phyloP scores from a whole-genome alignment of 2,113 vertebrate species.

The Electrona antarctica region DNA sequence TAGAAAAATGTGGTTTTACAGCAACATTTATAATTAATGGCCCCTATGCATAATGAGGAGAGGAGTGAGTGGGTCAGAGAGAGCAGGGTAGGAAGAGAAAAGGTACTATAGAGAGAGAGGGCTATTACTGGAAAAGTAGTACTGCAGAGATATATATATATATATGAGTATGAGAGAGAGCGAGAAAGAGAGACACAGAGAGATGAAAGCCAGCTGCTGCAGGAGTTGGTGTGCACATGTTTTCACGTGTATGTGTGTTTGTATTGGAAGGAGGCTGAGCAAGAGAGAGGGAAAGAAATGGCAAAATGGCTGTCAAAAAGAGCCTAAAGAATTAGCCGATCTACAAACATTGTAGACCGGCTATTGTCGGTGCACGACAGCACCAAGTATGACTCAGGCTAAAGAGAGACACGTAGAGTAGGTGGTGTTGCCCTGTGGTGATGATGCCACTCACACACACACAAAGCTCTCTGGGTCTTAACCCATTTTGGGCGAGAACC shows the following conservation, averaged over 20 bases:
- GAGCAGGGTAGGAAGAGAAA: neutral
- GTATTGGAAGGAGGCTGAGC: neutral
- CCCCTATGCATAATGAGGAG: conserved; percentile 18
- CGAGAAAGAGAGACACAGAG: neutral
- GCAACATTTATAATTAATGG: conserved; percentile 41
- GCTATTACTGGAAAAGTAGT: conserved; percentile 36
- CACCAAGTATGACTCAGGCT: too few relatives aligned
- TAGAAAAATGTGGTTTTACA: conserved; percentile 27
- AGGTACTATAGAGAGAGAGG: conserved; percentile 10
- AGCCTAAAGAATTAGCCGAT: too few relatives aligned
- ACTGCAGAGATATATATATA: neutral
- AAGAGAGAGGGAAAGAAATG: neutral
- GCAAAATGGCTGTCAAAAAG: neutral
- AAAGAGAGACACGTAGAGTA: too few relatives aligned
- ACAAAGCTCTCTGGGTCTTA: conserved; percentile 6
- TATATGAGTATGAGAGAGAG: neutral
- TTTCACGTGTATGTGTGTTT: too few relatives aligned
- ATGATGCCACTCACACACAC: neutral
- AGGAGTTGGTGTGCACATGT: too few relatives aligned
- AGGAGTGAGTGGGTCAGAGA: conserved; percentile 44
- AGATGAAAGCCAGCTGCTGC: too few relatives aligned
- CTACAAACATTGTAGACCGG: too few relatives aligned
- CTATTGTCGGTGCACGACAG: too few relatives aligned
- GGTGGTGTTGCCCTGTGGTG: too few relatives aligned
- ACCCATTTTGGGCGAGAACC: too few relatives aligned